phyloP scores from a whole-genome alignment of 2,888 invertebrate genomes.

The Synanthedon formicaeformis region DNA sequence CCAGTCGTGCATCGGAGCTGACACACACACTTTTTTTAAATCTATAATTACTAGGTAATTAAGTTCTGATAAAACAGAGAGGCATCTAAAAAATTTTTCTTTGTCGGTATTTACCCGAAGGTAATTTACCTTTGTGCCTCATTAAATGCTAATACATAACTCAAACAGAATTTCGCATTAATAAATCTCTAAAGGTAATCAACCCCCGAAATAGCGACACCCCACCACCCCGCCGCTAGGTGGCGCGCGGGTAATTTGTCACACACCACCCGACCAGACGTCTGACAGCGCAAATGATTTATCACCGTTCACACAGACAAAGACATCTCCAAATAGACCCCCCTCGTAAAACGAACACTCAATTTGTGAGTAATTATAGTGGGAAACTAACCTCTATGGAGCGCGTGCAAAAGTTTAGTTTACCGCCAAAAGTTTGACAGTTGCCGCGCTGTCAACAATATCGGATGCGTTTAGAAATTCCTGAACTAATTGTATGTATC shows the following conservation, averaged over 20 bases:
- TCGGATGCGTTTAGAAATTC: constrained; percentile 50
- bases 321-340: constrained; percentile 57
- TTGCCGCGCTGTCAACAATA: constrained; percentile 33
- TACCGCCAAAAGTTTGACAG: constrained; percentile 43
- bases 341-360: constrained; percentile 52
- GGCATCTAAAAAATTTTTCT: no score
- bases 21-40: no score
- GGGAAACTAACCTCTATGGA: constrained; percentile 43
- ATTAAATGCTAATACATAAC: no score
- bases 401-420: constrained; percentile 34
- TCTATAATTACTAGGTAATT: no score
- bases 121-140: no score
- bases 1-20: no score
- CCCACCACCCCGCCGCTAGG: constrained; percentile 32
- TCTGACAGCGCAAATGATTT: constrained; percentile 59
- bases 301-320: constrained; percentile 47
- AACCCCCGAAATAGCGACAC: constrained; percentile 22
- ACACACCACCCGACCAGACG: constrained; percentile 43
- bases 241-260: constrained; percentile 58
- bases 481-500: constrained; percentile 63
- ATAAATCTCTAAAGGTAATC: no score
- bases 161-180: no score
- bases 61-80: no score
- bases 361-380: constrained; percentile 46
- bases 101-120: no score